These are phyloP conservation scores for Ctenopoma multispine DNA, from an alignment of 2,797 vertebrate genomes.

Conservation along the genomic window DNA sequence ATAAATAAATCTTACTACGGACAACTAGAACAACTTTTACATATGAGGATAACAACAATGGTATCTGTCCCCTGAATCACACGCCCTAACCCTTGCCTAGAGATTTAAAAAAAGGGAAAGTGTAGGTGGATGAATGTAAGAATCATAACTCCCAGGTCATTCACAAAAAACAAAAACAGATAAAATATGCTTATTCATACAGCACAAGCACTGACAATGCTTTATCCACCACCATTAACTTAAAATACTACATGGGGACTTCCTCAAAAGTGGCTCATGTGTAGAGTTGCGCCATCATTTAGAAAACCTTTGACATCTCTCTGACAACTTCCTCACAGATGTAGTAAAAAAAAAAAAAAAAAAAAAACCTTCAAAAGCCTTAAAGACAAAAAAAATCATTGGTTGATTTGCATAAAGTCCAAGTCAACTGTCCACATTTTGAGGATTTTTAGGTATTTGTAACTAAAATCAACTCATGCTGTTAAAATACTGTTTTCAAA, in stretches of 20 bases:
- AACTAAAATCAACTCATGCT: conserved; percentile 51
- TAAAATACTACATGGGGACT: conserved; percentile 23
- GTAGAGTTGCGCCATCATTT: conserved; percentile 34
- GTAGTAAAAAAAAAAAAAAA: too few species aligned
- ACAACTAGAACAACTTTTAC: conserved; percentile 43
- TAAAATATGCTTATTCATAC: conserved; percentile 34
- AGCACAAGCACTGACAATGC: conserved; percentile 28
- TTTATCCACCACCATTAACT: conserved; percentile 34
- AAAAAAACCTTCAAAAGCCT: conserved; percentile 40
- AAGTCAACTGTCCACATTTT: conserved; percentile 30
- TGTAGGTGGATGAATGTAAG: conserved; percentile 29
- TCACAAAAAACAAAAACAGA: conserved; percentile 39
- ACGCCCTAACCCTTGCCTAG: conserved; percentile 2
- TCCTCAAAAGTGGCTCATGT: conserved; percentile 50
- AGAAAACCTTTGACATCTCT: conserved; percentile 42
- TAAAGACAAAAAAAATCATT: conserved; percentile 22
- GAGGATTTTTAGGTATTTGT: conserved; percentile 45
- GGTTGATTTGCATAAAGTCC: conserved; percentile 46
- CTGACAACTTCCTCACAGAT: conserved; percentile 24
- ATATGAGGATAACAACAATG: conserved; percentile 53
- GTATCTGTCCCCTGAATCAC: conserved; percentile 16
- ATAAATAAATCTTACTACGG: conserved; percentile 66
- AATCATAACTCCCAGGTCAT: conserved; percentile 23
- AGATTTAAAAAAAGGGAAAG: conserved; percentile 28
- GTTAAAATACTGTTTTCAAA: conserved; percentile 59